Conservation (phyloP, 2,888 invertebrate species). For the Metopia argyrocephala region DNA sequence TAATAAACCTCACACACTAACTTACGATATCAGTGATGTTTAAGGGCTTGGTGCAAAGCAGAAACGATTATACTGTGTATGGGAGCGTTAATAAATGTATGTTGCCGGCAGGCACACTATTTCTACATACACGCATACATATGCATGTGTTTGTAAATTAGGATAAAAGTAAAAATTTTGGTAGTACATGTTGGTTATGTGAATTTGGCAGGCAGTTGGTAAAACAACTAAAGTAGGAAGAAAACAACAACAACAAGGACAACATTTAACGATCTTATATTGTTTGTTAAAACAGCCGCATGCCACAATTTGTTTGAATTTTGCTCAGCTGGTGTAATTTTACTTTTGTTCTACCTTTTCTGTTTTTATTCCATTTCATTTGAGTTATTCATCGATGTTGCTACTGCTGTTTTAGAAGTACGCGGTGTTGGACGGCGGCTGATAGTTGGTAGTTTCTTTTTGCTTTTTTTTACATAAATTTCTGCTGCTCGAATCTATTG, state of each 20-base stretch:
- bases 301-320: slow-evolving; percentile 43
- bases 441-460: slow-evolving; percentile 49
- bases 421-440: slow-evolving; percentile 19
- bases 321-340: slow-evolving; percentile 57
- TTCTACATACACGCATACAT: background rate
- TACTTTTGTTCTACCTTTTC: slow-evolving; percentile 50
- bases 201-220: slow-evolving; percentile 63
- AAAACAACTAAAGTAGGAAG: slow-evolving; percentile 22
- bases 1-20: background rate
- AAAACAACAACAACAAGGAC: slow-evolving; percentile 24
- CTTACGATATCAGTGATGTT: background rate
- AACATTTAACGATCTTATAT: slow-evolving; percentile 37
- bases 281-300: slow-evolving; percentile 57
- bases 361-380: slow-evolving; percentile 29
- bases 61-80: slow-evolving; percentile 13
- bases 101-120: too few relatives aligned
- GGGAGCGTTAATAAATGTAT: background rate
- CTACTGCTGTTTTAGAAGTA: slow-evolving; percentile 25
- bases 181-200: slow-evolving; percentile 60
- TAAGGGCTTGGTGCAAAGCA: slow-evolving; percentile 44
- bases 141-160: slow-evolving; percentile 19
- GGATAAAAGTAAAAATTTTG: slow-evolving; percentile 53
- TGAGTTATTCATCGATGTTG: slow-evolving; percentile 47
- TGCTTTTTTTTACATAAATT: slow-evolving; percentile 40
- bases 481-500: slow-evolving; percentile 56